Conservation (phyloP, 2,888 invertebrate species). For the Torymus aiolomorphi region DNA sequence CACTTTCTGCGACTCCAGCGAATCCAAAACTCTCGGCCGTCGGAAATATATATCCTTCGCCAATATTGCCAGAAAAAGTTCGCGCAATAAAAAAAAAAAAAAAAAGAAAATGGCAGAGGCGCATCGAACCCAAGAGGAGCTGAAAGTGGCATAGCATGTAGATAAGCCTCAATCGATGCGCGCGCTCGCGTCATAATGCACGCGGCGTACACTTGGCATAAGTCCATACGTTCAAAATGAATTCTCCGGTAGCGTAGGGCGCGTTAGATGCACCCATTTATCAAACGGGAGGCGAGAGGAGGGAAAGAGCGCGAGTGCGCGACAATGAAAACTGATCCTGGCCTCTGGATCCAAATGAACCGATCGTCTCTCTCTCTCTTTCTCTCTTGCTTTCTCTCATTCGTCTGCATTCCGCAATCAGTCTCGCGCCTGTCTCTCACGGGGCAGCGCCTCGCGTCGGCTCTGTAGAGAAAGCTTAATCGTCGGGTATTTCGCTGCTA, state of each 20-base stretch:
- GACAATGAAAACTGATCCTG: constrained; percentile 50
- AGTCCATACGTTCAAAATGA: constrained; percentile 43
- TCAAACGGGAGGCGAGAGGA: constrained; percentile 7
- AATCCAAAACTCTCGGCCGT: too few species aligned
- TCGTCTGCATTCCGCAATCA: constrained; percentile 43
- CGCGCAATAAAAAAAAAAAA: too few species aligned
- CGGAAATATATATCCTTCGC: too few species aligned
- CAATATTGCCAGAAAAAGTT: too few species aligned
- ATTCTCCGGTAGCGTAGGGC: constrained; percentile 13
- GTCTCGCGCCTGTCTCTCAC: constrained; percentile 35
- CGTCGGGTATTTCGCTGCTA: constrained; percentile 62
- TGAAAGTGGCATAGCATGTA: not conserved
- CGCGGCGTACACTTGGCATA: constrained; percentile 38
- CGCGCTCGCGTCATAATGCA: constrained; percentile 8
- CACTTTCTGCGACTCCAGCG: too few species aligned
- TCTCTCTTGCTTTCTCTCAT: constrained; percentile 5
- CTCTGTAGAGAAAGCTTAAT: constrained; percentile 66
- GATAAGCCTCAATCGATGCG: constrained; percentile 21
- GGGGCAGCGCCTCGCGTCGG: constrained; percentile 49
- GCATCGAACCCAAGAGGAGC: too few species aligned
- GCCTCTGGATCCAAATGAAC: constrained; percentile 20
- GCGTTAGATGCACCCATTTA: not conserved
- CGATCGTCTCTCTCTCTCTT: constrained; percentile 34
- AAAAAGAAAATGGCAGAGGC: too few species aligned
- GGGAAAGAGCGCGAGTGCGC: not conserved